These are phyloP conservation scores for Agrochola lota DNA, from an alignment of 2,888 invertebrate species.

Conservation along the genomic window DNA sequence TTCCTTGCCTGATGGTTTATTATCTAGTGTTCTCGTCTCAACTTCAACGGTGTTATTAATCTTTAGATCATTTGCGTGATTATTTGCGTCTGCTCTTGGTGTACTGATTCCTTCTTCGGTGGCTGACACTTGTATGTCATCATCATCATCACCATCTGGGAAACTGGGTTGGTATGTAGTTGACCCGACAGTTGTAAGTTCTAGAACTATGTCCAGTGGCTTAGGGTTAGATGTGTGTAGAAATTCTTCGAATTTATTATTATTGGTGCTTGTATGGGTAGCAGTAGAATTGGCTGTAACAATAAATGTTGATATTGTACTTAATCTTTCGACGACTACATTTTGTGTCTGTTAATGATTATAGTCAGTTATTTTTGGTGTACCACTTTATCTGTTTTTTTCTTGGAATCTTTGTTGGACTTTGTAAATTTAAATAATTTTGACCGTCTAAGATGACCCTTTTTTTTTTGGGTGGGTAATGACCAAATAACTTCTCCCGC, in stretches of 20 bases:
- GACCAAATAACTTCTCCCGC: no score
- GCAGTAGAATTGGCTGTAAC: constrained; percentile 10
- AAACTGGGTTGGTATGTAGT: constrained; percentile 12
- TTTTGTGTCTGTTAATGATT: neutral
- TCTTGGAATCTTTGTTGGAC: no score
- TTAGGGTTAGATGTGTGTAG: no score
- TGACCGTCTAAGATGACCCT: no score
- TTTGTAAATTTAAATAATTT: no score
- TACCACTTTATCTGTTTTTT: no score
- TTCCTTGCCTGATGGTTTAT: neutral
- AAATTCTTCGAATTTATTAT: no score
- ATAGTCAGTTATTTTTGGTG: no score
- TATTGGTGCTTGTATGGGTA: neutral
- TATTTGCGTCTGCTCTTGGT: neutral
- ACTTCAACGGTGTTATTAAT: neutral
- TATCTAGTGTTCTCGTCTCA: neutral
- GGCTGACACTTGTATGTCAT: neutral
- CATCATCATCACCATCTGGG: neutral
- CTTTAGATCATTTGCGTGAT: no score
- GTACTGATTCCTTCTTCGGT: neutral
- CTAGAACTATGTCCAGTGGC: neutral
- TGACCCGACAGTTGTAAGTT: neutral
- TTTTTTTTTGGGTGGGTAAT: no score
- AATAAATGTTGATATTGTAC: neutral
- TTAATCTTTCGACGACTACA: neutral